Conservation (phyloP, 1,140 invertebrate genomes). For the Heliconius hermathena region DNA sequence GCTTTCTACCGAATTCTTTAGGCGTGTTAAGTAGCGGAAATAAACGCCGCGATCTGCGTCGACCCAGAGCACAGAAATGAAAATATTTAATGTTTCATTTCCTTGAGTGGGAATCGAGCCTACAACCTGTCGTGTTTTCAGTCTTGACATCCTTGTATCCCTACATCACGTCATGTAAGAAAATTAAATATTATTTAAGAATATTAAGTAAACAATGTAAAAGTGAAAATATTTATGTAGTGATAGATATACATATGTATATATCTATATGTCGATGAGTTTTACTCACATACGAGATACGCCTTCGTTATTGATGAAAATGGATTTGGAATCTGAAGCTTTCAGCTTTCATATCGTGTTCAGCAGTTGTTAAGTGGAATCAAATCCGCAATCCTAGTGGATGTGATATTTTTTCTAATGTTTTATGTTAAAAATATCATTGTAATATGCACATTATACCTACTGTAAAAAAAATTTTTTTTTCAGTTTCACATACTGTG, state of each 20-base stretch:
- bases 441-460: neutral
- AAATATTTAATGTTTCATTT: too few relatives aligned
- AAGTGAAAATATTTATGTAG: neutral
- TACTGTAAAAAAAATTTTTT: neutral
- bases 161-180: too few relatives aligned
- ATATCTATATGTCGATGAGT: neutral
- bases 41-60: too few relatives aligned
- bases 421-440: neutral
- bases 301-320: conserved; percentile 29
- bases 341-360: conserved; percentile 27
- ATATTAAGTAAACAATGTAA: neutral
- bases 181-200: neutral
- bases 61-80: too few relatives aligned
- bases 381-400: neutral
- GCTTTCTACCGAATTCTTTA: too few relatives aligned
- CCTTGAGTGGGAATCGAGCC: too few relatives aligned
- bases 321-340: conserved; percentile 21
- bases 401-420: neutral
- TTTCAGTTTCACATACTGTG: too few relatives aligned
- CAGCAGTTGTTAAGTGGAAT: conserved; percentile 30
- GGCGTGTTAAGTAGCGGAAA: too few relatives aligned
- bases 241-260: neutral
- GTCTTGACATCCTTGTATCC: too few relatives aligned
- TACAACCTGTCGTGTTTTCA: too few relatives aligned
- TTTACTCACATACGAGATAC: neutral